These are phyloP conservation scores for Dicrostonyx torquatus DNA, from an alignment of 2,797 vertebrate genomes.

Conservation along the genomic window DNA sequence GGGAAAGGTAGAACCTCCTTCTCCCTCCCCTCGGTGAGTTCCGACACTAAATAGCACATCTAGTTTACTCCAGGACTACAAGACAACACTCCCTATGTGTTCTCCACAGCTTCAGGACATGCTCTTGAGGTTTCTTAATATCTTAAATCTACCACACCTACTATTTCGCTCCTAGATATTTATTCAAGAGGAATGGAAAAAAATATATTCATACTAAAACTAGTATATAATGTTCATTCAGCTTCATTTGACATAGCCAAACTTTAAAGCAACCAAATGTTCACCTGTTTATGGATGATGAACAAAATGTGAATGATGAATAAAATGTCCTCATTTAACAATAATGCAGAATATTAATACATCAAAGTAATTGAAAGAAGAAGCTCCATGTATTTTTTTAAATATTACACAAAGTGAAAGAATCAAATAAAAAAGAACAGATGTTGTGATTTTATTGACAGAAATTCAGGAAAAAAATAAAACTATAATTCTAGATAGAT, in stretches of 20 bases:
- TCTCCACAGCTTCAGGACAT: neutral
- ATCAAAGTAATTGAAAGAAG: slow-evolving; percentile 11
- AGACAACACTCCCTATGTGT: neutral
- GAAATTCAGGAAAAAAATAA: slow-evolving; percentile 48
- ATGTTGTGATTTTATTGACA: neutral
- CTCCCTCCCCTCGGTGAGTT: neutral
- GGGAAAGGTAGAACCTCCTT: neutral
- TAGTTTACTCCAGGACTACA: neutral
- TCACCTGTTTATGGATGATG: neutral
- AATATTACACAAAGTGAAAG: neutral
- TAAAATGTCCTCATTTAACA: neutral
- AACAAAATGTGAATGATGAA: neutral
- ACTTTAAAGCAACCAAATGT: neutral
- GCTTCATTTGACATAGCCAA: neutral
- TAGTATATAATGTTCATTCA: neutral
- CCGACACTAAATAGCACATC: neutral
- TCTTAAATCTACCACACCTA: neutral
- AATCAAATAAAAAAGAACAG: neutral
- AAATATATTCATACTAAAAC: neutral
- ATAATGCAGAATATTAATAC: neutral
- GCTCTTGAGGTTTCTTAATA: neutral
- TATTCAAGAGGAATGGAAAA: slow-evolving; percentile 10
- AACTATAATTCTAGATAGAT: neutral
- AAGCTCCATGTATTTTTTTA: neutral
- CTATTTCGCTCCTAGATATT: neutral